phyloP scores from a whole-genome alignment of 2,113 vertebrate genomes.

The Seriola quinqueradiata region DNA sequence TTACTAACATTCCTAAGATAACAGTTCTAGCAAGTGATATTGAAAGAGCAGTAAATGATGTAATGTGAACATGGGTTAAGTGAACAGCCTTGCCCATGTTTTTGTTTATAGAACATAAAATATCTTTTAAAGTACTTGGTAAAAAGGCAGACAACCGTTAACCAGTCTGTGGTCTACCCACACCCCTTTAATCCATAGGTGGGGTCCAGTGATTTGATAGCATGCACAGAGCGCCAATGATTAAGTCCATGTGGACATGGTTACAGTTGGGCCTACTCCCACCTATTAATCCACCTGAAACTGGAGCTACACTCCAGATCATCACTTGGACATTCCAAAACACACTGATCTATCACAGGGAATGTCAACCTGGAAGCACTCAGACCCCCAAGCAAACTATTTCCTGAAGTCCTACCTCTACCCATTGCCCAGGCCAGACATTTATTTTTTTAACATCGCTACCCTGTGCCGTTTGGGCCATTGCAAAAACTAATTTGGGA shows the following conservation, averaged over 20 bases:
- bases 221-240: slow-evolving; percentile 38
- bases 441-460: slow-evolving; percentile 75
- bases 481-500: slow-evolving; percentile 68
- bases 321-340: slow-evolving; percentile 66
- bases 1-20: neutral
- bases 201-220: slow-evolving; percentile 61
- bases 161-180: slow-evolving; percentile 27
- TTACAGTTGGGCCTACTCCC: slow-evolving; percentile 54
- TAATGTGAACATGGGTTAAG: neutral
- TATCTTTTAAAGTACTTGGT: slow-evolving; percentile 3
- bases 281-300: slow-evolving; percentile 70
- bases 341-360: slow-evolving; percentile 73
- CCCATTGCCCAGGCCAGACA: slow-evolving; percentile 62
- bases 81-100: neutral
- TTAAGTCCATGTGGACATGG: slow-evolving; percentile 63
- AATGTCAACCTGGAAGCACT: slow-evolving; percentile 78
- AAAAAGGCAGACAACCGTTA: slow-evolving; percentile 7
- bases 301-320: slow-evolving; percentile 62
- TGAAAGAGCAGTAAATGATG: neutral
- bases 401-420: slow-evolving; percentile 71
- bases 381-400: slow-evolving; percentile 73
- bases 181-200: slow-evolving; percentile 56
- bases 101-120: slow-evolving; percentile 5
- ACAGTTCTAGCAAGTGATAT: neutral
- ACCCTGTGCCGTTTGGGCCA: slow-evolving; percentile 58